Base-by-base conservation (phyloP, 2,797 vertebrate genomes). In the Phyllotis vaccarum region DNA sequence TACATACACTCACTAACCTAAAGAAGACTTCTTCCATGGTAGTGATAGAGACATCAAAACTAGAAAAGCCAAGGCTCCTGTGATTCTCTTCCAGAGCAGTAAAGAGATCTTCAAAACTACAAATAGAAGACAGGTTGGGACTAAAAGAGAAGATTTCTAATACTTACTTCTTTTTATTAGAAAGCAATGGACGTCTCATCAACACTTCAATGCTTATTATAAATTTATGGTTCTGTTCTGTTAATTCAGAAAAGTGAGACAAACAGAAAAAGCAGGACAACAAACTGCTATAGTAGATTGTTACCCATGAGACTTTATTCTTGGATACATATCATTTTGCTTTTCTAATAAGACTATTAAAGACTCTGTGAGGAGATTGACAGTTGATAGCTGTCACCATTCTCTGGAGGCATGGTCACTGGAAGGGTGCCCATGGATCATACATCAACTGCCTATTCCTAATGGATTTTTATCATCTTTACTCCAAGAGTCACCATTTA, bases 11-110 rank as follows among this genome's bases (percentile, higher is more conserved):
- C 62, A 66, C 94, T 91, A 46, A 97, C 96, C 75, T 96, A 66
- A 97, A 52, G 87, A 97, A 97, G 74, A 97, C 94, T 86, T 97
- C 95, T 70, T 97, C 96, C 91, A 97, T 94, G 2, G 96, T 96
- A 14, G 93, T 97, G 74, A 93, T 12, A 64, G 91, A 95, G 14
- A 24, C 74, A 34, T 94, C 94, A 62, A 97, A 91, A 62, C 83
- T 93, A 66, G 56, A 76, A 68, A 97, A 96, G 43, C 97, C 97
- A n/a, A 97, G 75, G 0, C 90, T 78, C 82, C 66, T 8, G 78
- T 93, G 93, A 43, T 54, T 92, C 14, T 62, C 49, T 91, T 97
- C 96, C 17, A 97, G 86, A 89, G 56, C 68, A 92, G 66, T 86
- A 68, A 97, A 97, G 40, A 97, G 83, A 89, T 14, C 74, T 89